Base-by-base conservation (phyloP, 2,113 vertebrate species). In the Sander vitreus region DNA sequence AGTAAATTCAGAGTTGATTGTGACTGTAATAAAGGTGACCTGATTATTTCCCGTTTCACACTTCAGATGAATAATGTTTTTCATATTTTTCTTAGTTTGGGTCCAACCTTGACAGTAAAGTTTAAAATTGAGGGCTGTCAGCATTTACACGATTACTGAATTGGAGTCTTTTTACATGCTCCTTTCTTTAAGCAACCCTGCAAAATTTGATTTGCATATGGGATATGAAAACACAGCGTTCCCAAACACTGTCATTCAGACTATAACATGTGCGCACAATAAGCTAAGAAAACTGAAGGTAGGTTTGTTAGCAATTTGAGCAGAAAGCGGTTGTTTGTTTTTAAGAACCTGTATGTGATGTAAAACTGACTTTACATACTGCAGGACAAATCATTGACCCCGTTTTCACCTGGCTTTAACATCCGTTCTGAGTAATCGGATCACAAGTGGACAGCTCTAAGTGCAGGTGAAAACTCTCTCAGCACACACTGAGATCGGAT, bases 161-260 rank as follows among this genome's bases (percentile, higher is more conserved):
- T 2, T 9, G 14, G 13, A 48, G 18, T 57, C 18, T 39, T 55
- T 27, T 36, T 50, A 27, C 19, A 16, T 27, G 70, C 1, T 14
- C 15, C 12, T 23, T 68, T 50, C 53, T 33, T 48, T 33, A 23
- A n/a, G 12, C 39, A 71, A 73, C 6, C 3, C 2, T 23, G 12
- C 27, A 51, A 74, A 60, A 74, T 81, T 12, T 6, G 9, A 55
- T 69, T 47, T 19, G 33, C 71, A 69, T 54, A 66, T 43, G 5
- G 15, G 14, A 60, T 73, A 30, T 48, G 23, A 21, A 72, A 62
- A 50, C 25, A 36, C 4, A 59, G 13, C 1, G 12, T 51, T 16
- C n/a, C 6, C 43, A 25, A n/a, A 62, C 19, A 62, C 47, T 25
- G 25, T 21, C 9, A 9, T 59, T 48, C 6, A 59, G 25, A 60